These are phyloP conservation scores for Oxyteleia sp. DNA, from an alignment of 2,888 invertebrate genomes.

Conservation along the genomic window DNA sequence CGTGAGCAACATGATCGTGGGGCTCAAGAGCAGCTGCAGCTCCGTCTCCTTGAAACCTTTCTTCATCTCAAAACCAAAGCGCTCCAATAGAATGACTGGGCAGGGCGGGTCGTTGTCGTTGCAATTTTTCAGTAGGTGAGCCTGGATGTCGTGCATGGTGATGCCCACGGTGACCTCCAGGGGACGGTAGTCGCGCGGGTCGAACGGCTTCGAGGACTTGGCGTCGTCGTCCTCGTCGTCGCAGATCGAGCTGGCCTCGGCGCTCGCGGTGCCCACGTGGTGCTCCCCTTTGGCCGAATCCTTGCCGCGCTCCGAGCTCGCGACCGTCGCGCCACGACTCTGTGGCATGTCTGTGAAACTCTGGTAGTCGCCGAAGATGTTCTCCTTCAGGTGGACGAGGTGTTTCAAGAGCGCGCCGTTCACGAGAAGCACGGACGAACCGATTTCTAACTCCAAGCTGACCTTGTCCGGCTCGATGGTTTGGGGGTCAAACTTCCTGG, in stretches of 20 bases:
- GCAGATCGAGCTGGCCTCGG: slow-evolving; percentile 87
- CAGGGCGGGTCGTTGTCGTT: slow-evolving; percentile 96
- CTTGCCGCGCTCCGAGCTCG: slow-evolving; percentile 82
- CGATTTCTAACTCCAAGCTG: slow-evolving; percentile 97
- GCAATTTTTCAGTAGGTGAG: slow-evolving; percentile 97
- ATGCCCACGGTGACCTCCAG: slow-evolving; percentile 97
- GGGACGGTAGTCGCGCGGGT: slow-evolving; percentile 95
- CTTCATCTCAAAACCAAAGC: too few species aligned
- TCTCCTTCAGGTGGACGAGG: slow-evolving; percentile 97
- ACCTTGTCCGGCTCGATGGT: slow-evolving; percentile 96
- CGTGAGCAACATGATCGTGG: slow-evolving; percentile 93
- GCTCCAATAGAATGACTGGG: slow-evolving; percentile 94
- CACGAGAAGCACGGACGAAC: slow-evolving; percentile 96
- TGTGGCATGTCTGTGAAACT: slow-evolving; percentile 97
- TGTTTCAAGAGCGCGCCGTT: slow-evolving; percentile 97
- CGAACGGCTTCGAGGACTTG: slow-evolving; percentile 90
- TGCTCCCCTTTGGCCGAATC: slow-evolving; percentile 82
- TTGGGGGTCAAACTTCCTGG: slow-evolving; percentile 95
- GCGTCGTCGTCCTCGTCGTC: slow-evolving; percentile 90
- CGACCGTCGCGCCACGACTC: slow-evolving; percentile 88
- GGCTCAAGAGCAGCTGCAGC: too few species aligned
- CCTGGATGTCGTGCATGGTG: slow-evolving; percentile 98
- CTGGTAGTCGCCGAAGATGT: slow-evolving; percentile 99
- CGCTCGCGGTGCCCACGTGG: slow-evolving; percentile 82
- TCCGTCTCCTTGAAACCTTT: too few species aligned